Base-by-base conservation (phyloP, 2,797 vertebrate genomes). In the Manis pentadactyla region DNA sequence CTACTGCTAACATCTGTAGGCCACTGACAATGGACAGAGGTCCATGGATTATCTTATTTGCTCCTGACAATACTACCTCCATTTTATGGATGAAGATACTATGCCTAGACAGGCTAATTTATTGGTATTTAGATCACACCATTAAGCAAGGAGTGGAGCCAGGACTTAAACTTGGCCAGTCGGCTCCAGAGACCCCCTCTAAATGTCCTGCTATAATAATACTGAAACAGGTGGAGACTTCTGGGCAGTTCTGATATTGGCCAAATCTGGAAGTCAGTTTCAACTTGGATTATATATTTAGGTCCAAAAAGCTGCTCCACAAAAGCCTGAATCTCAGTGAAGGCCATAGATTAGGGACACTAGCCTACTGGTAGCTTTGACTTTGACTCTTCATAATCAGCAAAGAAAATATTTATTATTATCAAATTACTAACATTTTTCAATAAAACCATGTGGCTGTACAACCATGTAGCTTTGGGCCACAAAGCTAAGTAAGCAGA, bases 391-490 rank as follows among this genome's bases (percentile, higher is more conserved):
- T 81, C 46, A 75, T 57, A 53, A 66, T 49, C 17, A 77, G 59
- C 23, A 93, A 34, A 92, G 11, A 85, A 82, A 87, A 83, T 19
- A 82, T 6, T 82, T 63, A 39, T 68, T 31, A 86, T 46, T 37
- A 75, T 57, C 53, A 68, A 73, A 85, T 12, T 49, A 87, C 21
- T 29, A 68, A 79, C 53, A 92, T 83, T 75, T 75, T 63, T 79
- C n/a, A 90, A 59, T 69, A 77, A 86, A 79, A 77, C 5, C 23
- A 39, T 57, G 13, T 84, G 15, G 42, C 53, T 68, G 5, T 57
- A 69, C 37, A 46, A 11, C 46, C 46, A 46, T 11, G 46, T 46
- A 46, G 46, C 46, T 46, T 19, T 39, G 18, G 37, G 29, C 39
- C 29, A 34, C 42, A 77, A 81, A 86, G 39, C 34, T 69, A 78